Percentiles rank a stretch among this genome's conserved stretches.
Evolutionary conservation across 2,888 invertebrate genomes (phyloP).

Genomic region (Cheilosia variabilis): DNA sequence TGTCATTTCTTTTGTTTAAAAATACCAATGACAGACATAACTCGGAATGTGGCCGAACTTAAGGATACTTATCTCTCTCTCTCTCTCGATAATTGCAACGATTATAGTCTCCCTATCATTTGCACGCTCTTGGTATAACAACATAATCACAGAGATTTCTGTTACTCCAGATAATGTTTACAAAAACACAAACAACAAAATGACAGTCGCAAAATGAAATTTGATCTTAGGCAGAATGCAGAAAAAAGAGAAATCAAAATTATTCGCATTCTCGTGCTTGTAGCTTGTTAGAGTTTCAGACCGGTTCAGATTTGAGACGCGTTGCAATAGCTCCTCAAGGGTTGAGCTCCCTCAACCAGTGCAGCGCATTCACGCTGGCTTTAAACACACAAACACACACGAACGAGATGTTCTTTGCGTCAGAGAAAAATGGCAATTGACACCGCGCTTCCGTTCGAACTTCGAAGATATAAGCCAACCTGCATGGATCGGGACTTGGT

Average conservation of each 20-base stretch:
- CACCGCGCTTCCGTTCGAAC: slow-evolving; percentile 47
- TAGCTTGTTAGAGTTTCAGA: slow-evolving; percentile 32
- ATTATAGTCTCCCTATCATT: slow-evolving; percentile 47
- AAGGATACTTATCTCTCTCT: slow-evolving; percentile 13
- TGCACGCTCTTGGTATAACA: slow-evolving; percentile 57
- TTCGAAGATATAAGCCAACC: slow-evolving; percentile 10
- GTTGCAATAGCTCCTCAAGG: slow-evolving; percentile 26
- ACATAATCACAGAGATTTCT: slow-evolving; percentile 41
- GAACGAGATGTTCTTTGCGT: slow-evolving; percentile 27
- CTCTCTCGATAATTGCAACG: slow-evolving; percentile 40
- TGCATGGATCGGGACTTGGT: background rate
- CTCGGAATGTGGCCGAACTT: slow-evolving; percentile 20
- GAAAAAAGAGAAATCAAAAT: slow-evolving; percentile 17
- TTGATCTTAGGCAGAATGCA: slow-evolving; percentile 43
- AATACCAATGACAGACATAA: slow-evolving; percentile 28
- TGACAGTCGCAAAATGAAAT: slow-evolving; percentile 35
- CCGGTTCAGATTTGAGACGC: slow-evolving; percentile 35
- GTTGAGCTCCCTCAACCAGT: background rate
- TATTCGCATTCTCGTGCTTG: slow-evolving; percentile 7
- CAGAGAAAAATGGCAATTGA: slow-evolving; percentile 52
- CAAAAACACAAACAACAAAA: slow-evolving; percentile 2
- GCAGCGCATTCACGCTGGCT: background rate
- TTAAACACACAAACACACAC: background rate
- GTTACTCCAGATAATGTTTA: slow-evolving; percentile 3
- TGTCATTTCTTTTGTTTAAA: slow-evolving; percentile 13